Evolutionary conservation across 2,113 vertebrate species (phyloP).

Genomic region (Azemiops feae): DNA sequence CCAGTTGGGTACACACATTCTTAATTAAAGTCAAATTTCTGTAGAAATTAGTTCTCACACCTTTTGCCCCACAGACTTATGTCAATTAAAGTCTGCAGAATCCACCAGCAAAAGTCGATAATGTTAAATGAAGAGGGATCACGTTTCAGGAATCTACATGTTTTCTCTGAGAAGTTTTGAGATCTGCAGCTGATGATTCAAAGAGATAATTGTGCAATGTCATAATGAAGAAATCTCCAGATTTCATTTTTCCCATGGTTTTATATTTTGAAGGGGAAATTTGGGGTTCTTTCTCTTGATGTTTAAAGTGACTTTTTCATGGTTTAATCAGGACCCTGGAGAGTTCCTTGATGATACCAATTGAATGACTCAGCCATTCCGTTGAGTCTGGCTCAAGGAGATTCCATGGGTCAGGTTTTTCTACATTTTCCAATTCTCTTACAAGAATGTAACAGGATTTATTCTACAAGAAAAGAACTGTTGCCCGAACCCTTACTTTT

Average conservation of each 20-base stretch:
- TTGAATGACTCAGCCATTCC: background rate
- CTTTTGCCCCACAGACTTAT: conserved; percentile 3
- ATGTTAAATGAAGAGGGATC: background rate
- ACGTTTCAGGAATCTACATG: background rate
- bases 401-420: background rate
- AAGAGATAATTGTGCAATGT: background rate
- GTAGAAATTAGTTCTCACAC: conserved; percentile 39
- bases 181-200: background rate
- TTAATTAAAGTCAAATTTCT: conserved; percentile 54
- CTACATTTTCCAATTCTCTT: background rate
- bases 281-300: background rate
- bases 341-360: background rate
- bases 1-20: conserved; percentile 52
- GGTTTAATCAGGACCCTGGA: too few relatives aligned
- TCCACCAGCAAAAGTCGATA: conserved; percentile 31
- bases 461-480: background rate
- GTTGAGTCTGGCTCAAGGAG: background rate
- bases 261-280: background rate
- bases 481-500: background rate
- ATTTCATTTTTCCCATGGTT: background rate
- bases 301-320: background rate
- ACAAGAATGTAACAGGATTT: background rate
- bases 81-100: background rate
- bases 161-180: background rate
- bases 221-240: background rate